Evolutionary conservation across 2,797 vertebrate genomes (phyloP), one percentile per base, ranked within the genome.

Genomic region (Dendrocincla tyrannina): DNA sequence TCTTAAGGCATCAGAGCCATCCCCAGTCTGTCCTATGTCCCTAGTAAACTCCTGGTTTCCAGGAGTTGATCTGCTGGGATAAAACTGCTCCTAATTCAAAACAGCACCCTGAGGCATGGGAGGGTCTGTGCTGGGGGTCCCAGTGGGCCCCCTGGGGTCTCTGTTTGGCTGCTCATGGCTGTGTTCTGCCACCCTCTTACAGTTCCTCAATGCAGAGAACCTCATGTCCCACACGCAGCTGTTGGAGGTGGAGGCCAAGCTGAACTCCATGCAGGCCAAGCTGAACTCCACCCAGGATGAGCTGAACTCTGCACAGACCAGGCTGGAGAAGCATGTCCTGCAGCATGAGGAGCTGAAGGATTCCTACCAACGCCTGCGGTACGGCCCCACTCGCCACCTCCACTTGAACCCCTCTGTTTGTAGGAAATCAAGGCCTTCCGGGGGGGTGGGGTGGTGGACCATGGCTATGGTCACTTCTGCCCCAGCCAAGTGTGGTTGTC

Each of bases 151-250:
- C 19, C 14, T 35, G 0, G 0, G 9, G 19, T 86, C 20, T 70
- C 30, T 28, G 17, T 39, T 59, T 39, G 55, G 41, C 13, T 33
- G 35, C 42, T 92, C n/a, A 74, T 0, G 0, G 59, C 47, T 2
- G 1, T 63, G 69, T 73, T 7, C 23, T 30, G 35, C 16, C 25
- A 15, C 15, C 20, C 66, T 53, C 64, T 81, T 18, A 56, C 82
- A 99, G 99, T 99, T 99, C 97, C 95, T 99, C 15, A 98, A 99
- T 87, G 97, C 98, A 93, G 99, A 99, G 96, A 99, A 98, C 75
- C 96, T 97, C 52, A 77, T 99, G 91, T 97, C 96, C 76, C 98
- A 97, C 70, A 97, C 98, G 11, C 99, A 99, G 96, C 92, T 99
- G 84, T 72, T 74, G 25, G 99, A 99, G 96, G 98, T 98, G 9